phyloP scores from a whole-genome alignment of 2,113 vertebrate species.

The Oceanites oceanicus region DNA sequence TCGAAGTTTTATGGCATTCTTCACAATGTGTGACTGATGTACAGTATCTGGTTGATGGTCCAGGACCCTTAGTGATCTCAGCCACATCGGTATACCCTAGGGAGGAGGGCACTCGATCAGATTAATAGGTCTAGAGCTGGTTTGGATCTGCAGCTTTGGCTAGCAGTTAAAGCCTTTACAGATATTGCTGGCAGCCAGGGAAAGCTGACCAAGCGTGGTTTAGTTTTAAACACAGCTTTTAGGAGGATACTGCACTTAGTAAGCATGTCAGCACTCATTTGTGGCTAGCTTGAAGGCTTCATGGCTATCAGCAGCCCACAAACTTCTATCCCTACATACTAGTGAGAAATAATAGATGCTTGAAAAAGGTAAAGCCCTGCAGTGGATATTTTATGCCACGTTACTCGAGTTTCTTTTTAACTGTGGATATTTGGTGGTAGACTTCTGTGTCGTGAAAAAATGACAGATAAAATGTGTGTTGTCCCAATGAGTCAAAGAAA shows the following conservation, averaged over 20 bases:
- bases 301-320: neutral
- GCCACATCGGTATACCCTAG: no score
- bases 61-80: neutral
- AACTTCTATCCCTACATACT: neutral
- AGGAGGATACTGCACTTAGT: neutral
- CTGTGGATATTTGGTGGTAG: neutral
- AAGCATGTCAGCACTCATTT: neutral
- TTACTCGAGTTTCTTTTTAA: neutral
- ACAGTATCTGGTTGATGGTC: neutral
- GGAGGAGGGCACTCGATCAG: neutral
- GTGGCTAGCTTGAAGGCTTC: neutral
- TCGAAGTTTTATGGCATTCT: neutral
- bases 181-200: neutral
- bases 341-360: neutral
- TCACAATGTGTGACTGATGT: neutral
- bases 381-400: no score
- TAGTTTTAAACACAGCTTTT: neutral
- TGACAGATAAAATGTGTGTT: slow-evolving; percentile 17
- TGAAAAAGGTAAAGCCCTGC: no score
- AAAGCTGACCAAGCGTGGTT: neutral
- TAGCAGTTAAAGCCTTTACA: neutral
- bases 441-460: neutral
- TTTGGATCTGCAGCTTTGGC: neutral
- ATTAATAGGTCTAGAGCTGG: neutral
- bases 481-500: slow-evolving; percentile 41